These are phyloP conservation scores for Adrianichthys oophorus DNA, from an alignment of 2,797 vertebrate genomes.

Conservation along the genomic window DNA sequence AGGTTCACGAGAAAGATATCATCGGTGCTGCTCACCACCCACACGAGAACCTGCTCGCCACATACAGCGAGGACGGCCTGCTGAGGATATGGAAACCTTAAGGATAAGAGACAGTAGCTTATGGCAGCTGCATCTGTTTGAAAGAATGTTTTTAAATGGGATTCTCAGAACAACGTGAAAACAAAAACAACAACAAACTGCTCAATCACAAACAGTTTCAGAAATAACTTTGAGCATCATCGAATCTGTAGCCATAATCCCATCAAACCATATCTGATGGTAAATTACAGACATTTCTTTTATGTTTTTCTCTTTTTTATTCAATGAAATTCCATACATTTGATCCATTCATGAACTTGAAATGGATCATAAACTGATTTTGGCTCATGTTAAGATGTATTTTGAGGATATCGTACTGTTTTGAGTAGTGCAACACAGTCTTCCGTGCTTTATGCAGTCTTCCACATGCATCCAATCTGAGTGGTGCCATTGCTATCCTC, in stretches of 20 bases:
- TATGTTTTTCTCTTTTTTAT: too few species aligned
- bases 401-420: neutral
- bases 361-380: too few species aligned
- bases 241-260: too few species aligned
- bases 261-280: too few species aligned
- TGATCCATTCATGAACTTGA: too few species aligned
- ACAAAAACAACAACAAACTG: too few species aligned
- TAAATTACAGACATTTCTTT: too few species aligned
- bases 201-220: too few species aligned
- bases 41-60: conserved; percentile 94
- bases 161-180: neutral
- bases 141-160: too few species aligned
- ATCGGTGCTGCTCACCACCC: conserved; percentile 98
- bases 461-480: conserved; percentile 39
- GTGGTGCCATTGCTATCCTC: conserved; percentile 53
- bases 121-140: conserved; percentile 7
- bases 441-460: conserved; percentile 21
- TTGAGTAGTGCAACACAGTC: conserved; percentile 7
- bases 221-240: too few species aligned
- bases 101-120: neutral
- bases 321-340: too few species aligned
- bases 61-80: conserved; percentile 95
- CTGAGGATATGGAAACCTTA: conserved; percentile 95
- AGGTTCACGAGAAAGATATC: conserved; percentile 98
- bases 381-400: too few species aligned